Conservation (phyloP, 2,797 vertebrate genomes). For the Galagoides demidoff region DNA sequence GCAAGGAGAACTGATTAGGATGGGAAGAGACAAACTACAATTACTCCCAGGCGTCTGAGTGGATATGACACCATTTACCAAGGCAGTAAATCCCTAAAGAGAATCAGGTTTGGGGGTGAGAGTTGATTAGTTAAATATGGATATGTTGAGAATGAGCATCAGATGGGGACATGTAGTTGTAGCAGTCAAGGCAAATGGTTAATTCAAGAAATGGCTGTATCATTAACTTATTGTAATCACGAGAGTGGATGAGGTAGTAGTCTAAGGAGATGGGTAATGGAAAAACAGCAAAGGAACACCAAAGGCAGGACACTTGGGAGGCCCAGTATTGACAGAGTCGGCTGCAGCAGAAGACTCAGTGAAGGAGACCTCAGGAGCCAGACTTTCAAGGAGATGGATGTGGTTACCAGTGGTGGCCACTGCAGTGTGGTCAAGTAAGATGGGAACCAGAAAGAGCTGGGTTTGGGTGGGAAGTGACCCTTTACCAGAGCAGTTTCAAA, state of each 20-base stretch:
- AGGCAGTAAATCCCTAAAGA: not conserved
- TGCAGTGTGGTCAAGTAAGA: not conserved
- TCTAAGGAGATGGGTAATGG: not conserved
- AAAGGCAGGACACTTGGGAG: not conserved
- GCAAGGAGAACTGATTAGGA: not conserved
- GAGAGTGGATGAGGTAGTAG: not conserved
- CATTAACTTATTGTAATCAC: not conserved
- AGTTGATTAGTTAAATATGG: not conserved
- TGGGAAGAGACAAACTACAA: not conserved
- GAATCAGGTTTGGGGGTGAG: not conserved
- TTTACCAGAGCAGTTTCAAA: constrained; percentile 11
- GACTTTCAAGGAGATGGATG: not conserved
- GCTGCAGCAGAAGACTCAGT: not conserved
- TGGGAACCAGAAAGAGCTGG: not conserved
- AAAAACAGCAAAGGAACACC: not conserved
- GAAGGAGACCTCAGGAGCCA: not conserved
- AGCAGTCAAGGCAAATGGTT: not conserved
- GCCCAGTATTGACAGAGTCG: not conserved
- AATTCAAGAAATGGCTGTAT: not conserved
- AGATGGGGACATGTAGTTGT: not conserved
- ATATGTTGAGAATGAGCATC: not conserved
- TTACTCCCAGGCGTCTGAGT: not conserved
- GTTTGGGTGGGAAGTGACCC: not conserved
- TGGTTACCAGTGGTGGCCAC: not conserved
- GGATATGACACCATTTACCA: not conserved